A percentile compares a stretch with the other conserved stretches of the same genome.
Conservation (phyloP, 2,797 vertebrate species). For the Dendrocincla fuliginosa region DNA sequence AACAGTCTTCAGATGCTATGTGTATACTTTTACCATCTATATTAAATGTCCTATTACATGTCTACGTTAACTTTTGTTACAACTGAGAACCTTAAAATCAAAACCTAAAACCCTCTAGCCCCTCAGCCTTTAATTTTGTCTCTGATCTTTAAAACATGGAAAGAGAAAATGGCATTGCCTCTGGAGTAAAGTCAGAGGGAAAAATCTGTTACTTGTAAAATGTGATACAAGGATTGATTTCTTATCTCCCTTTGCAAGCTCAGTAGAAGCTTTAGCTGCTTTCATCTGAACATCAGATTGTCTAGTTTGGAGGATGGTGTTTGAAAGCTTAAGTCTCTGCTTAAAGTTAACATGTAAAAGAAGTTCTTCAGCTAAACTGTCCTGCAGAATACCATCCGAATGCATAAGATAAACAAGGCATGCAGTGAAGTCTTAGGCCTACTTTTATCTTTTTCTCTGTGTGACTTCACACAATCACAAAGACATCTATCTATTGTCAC, state of each 20-base stretch:
- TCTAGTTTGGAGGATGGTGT: background rate
- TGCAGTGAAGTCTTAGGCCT: background rate
- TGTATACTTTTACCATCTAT: background rate
- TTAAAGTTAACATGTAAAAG: background rate
- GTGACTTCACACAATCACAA: background rate
- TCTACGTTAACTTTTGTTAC: background rate
- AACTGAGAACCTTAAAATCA: background rate
- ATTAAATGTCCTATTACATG: background rate
- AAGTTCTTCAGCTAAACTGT: background rate
- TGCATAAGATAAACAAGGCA: background rate
- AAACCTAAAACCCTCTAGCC: background rate
- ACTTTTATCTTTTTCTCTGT: background rate
- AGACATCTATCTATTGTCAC: background rate
- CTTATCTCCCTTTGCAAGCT: constrained; percentile 33
- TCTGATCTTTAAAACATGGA: background rate
- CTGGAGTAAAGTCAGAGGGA: background rate
- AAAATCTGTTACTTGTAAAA: constrained; percentile 20
- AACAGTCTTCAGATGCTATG: background rate
- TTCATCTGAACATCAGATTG: constrained; percentile 10
- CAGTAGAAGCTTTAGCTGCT: background rate
- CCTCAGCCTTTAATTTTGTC: background rate
- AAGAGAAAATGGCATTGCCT: background rate
- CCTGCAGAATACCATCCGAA: background rate
- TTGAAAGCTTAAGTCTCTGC: constrained; percentile 10
- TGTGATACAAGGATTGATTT: constrained; percentile 44